A percentile compares a stretch with the other conserved stretches of the same genome.
phyloP scores from a whole-genome alignment of 1,140 invertebrate species.

The Euura saliciscinereae region DNA sequence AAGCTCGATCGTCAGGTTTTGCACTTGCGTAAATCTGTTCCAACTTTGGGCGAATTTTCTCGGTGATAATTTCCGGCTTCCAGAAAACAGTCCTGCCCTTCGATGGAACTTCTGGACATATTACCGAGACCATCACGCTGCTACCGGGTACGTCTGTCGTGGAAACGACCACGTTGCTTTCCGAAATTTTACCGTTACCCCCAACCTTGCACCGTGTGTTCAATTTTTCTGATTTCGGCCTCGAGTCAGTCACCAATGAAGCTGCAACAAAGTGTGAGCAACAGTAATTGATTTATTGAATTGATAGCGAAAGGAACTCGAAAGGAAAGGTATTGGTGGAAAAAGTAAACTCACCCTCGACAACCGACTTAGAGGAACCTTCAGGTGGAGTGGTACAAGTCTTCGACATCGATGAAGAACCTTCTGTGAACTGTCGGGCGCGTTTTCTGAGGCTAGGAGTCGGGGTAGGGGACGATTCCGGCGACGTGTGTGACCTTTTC shows the following conservation, averaged over 20 bases:
- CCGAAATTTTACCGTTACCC: background rate
- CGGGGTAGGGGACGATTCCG: background rate
- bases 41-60: background rate
- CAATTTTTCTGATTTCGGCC: too few relatives aligned
- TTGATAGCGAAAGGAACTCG: too few relatives aligned
- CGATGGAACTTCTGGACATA: slow-evolving; percentile 27
- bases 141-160: slow-evolving; percentile 28
- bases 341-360: background rate
- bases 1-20: background rate
- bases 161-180: slow-evolving; percentile 23
- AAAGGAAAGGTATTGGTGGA: too few relatives aligned
- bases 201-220: too few relatives aligned
- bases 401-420: background rate
- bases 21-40: background rate
- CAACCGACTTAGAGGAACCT: background rate
- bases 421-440: background rate
- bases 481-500: background rate
- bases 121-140: slow-evolving; percentile 34
- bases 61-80: background rate
- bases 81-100: background rate
- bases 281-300: too few relatives aligned
- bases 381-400: background rate
- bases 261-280: background rate
- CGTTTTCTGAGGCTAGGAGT: background rate
- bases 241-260: too few relatives aligned